These are phyloP conservation scores for Periophthalmus modestus DNA, from an alignment of 2,113 vertebrate genomes.

Conservation along the genomic window DNA sequence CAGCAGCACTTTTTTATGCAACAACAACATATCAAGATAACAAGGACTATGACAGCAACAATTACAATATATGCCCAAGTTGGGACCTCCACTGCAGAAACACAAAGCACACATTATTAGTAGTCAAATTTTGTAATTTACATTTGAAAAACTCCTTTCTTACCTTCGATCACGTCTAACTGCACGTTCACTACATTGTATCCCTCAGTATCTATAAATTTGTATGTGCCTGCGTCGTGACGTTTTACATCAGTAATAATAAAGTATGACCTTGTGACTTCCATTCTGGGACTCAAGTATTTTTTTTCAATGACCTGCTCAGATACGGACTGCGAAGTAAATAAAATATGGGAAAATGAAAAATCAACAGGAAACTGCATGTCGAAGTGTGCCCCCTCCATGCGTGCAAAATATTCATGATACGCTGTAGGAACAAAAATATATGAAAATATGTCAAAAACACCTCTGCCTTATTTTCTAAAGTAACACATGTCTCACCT, in stretches of 20 bases:
- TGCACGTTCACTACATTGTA: no score
- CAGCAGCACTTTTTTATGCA: conserved; percentile 43
- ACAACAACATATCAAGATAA: conserved; percentile 2
- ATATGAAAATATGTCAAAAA: not conserved
- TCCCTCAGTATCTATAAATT: conserved; percentile 30
- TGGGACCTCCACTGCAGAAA: not conserved
- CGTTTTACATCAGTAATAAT: not conserved
- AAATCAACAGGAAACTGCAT: accelerated
- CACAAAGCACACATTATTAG: not conserved
- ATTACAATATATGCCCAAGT: not conserved
- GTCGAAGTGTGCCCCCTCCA: accelerated
- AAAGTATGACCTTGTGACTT: accelerated
- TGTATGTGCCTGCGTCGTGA: conserved; percentile 27
- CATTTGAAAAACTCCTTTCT: conserved; percentile 8
- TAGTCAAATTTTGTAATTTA: not conserved
- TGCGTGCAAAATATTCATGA: accelerated
- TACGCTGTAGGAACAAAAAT: conserved; percentile 32
- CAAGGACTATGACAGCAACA: accelerated
- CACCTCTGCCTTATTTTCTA: not conserved
- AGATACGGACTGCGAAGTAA: accelerated
- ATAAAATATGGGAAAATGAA: conserved; percentile 11
- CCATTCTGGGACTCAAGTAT: not conserved
- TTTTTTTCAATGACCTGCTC: accelerated
- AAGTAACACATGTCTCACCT: conserved; percentile 29
- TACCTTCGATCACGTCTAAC: not conserved